Evolutionary conservation across 2,797 vertebrate genomes (phyloP).

Genomic region (Catharus ustulatus): DNA sequence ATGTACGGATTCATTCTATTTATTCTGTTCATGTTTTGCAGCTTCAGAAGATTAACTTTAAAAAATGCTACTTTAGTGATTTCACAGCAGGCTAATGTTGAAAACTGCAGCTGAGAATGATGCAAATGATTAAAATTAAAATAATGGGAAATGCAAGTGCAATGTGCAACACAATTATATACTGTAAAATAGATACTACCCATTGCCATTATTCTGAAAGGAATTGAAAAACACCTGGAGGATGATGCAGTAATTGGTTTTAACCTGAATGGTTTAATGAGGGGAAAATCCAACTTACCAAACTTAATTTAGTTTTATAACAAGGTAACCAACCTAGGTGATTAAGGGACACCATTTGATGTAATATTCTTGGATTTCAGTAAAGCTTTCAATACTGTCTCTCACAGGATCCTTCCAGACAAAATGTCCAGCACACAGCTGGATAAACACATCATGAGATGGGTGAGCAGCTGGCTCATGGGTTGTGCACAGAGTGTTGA

Average conservation of each 20-base stretch:
- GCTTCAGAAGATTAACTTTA: not conserved
- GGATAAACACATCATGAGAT: not conserved
- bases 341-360: not conserved
- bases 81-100: not conserved
- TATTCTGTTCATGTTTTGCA: not conserved
- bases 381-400: not conserved
- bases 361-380: not conserved
- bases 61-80: not conserved
- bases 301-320: not conserved
- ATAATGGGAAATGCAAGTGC: not conserved
- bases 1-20: not conserved
- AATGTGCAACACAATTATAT: not conserved
- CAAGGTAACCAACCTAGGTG: not conserved
- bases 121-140: not conserved
- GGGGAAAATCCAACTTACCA: not conserved
- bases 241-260: not conserved
- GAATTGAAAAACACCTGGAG: not conserved
- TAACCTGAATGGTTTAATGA: not conserved
- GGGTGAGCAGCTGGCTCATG: not conserved
- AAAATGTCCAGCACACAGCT: not conserved
- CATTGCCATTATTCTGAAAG: not conserved
- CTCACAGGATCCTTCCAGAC: not conserved
- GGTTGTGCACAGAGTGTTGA: accelerated
- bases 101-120: not conserved
- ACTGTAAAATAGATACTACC: not conserved